These are phyloP conservation scores for Ploceus nigricollis DNA, from an alignment of 2,113 vertebrate species.

Conservation along the genomic window DNA sequence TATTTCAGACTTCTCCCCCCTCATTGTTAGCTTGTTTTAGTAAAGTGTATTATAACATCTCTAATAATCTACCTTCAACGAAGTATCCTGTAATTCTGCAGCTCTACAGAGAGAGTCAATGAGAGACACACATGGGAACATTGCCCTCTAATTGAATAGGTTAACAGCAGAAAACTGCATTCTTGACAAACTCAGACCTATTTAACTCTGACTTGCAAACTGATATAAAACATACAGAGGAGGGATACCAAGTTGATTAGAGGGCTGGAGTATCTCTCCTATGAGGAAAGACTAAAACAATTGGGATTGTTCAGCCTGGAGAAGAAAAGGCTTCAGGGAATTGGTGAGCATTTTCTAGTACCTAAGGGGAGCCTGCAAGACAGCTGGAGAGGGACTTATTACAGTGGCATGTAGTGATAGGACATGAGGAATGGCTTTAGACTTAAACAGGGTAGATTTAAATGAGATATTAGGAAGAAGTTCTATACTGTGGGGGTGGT, in stretches of 20 bases:
- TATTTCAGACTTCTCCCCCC: fast-evolving
- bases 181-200: not conserved
- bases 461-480: not conserved
- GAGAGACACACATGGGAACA: not conserved
- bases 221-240: not conserved
- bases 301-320: not conserved
- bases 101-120: not conserved
- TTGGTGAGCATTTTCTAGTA: not conserved
- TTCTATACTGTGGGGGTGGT: not conserved
- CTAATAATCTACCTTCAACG: not conserved
- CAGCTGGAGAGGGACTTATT: not conserved
- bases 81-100: not conserved
- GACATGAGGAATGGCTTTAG: not conserved
- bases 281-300: not conserved
- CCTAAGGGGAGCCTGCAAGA: not conserved
- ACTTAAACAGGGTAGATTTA: not conserved
- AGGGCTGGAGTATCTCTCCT: not conserved
- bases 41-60: not conserved
- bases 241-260: not conserved
- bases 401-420: not conserved
- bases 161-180: not conserved
- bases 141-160: not conserved
- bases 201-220: not conserved
- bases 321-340: not conserved
- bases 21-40: not conserved